Percentiles rank a stretch among this genome's conserved stretches.
Conservation (phyloP, 2,113 vertebrate species). For the Hemibates koningsi region DNA sequence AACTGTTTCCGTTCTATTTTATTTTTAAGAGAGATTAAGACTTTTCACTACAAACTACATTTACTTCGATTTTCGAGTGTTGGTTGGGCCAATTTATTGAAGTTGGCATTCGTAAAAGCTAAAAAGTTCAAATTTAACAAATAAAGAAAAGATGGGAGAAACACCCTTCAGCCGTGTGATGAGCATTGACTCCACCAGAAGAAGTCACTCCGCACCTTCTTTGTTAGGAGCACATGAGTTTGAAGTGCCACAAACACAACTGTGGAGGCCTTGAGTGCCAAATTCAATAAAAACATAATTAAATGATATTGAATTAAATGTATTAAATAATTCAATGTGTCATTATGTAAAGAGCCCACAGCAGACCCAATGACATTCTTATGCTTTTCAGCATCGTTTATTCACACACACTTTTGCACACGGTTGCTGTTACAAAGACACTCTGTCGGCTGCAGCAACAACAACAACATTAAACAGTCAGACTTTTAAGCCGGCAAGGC, state of each 20-base stretch:
- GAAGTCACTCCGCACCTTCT: neutral
- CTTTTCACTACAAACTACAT: neutral
- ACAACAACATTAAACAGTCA: neutral
- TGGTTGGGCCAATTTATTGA: neutral
- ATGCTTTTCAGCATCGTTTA: neutral
- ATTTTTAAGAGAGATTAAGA: neutral
- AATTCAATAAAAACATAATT: neutral
- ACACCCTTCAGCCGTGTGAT: neutral
- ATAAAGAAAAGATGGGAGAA: neutral
- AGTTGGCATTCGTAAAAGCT: neutral
- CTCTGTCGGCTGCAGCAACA: neutral
- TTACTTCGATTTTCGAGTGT: rapidly evolving
- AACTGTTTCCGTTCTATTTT: neutral
- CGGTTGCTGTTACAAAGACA: neutral
- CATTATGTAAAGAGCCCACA: neutral
- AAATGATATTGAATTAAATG: neutral
- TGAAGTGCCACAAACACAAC: neutral
- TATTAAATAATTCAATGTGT: neutral
- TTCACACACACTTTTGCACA: neutral
- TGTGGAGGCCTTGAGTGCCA: neutral
- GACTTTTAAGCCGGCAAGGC: neutral
- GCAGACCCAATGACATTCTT: neutral
- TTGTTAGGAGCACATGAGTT: neutral
- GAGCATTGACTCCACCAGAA: neutral
- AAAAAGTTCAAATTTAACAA: neutral